phyloP scores from a whole-genome alignment of 2,797 vertebrate species.

The Enteromius anoplus region DNA sequence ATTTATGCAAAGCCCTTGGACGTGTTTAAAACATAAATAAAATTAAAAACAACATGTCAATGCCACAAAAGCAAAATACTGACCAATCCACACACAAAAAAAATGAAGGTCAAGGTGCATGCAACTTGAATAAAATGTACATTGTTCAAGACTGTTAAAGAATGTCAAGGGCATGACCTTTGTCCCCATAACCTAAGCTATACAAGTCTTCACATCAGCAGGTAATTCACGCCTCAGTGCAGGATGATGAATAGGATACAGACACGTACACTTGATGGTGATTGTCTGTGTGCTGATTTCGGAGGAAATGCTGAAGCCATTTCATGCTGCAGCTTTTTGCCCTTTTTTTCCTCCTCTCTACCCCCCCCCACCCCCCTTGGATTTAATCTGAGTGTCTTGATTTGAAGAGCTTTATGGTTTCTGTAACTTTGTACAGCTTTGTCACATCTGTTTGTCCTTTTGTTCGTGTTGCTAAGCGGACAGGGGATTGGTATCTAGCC shows the following conservation, averaged over 20 bases:
- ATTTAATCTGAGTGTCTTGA: constrained; percentile 10
- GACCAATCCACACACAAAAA: not conserved
- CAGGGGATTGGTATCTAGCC: constrained; percentile 25
- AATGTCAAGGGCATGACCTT: constrained; percentile 46
- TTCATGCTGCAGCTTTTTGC: constrained; percentile 25
- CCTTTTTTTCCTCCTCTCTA: not conserved
- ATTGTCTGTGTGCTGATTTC: constrained; percentile 1
- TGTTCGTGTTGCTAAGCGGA: constrained; percentile 40
- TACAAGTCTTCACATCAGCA: not conserved
- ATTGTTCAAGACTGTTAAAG: not conserved
- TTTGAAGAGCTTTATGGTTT: constrained; percentile 32
- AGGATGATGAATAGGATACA: not conserved
- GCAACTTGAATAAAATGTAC: not conserved
- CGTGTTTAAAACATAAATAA: not conserved
- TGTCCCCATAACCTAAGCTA: constrained; percentile 8
- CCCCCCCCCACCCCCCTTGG: constrained; percentile 3
- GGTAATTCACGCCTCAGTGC: constrained; percentile 9
- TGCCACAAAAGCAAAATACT: not conserved
- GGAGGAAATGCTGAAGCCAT: not conserved
- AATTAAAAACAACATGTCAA: not conserved
- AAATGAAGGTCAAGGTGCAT: not conserved
- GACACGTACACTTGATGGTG: not conserved
- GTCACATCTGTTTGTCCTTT: constrained; percentile 30
- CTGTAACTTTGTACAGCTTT: constrained; percentile 17
- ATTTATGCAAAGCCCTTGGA: constrained; percentile 1